Evolutionary conservation across 2,888 invertebrate species (phyloP).

Genomic region (Melanchra persicariae): DNA sequence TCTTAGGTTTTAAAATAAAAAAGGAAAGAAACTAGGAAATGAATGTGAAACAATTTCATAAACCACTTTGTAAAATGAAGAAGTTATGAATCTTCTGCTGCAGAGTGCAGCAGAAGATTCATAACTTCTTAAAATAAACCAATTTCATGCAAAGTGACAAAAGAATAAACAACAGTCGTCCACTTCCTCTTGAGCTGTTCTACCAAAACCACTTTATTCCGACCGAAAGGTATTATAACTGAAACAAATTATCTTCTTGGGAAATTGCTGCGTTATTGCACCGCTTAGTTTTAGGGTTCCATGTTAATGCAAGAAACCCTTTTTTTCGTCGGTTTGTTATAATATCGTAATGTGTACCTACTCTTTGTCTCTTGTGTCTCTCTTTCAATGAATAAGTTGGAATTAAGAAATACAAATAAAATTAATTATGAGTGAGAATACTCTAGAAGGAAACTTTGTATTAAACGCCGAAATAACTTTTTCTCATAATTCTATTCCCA

Average conservation of each 20-base stretch:
- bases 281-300: neutral
- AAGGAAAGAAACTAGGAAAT: neutral
- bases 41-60: neutral
- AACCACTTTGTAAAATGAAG: neutral
- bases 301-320: neutral
- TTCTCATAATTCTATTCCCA: too few species aligned
- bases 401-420: too few species aligned
- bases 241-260: slow-evolving; percentile 32
- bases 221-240: slow-evolving; percentile 15
- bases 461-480: too few species aligned
- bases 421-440: too few species aligned
- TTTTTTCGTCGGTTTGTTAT: neutral
- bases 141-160: slow-evolving; percentile 7
- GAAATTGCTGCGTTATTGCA: slow-evolving; percentile 1
- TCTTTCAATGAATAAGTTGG: too few species aligned
- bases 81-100: too few species aligned
- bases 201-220: slow-evolving; percentile 15
- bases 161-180: slow-evolving; percentile 10
- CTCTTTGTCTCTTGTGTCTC: too few species aligned
- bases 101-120: neutral
- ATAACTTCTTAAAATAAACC: neutral
- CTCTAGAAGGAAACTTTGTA: too few species aligned
- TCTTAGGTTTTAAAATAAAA: neutral
- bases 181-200: neutral
- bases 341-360: too few species aligned